Conservation (phyloP, 2,888 invertebrate genomes). For the Ernsta delagoae region DNA sequence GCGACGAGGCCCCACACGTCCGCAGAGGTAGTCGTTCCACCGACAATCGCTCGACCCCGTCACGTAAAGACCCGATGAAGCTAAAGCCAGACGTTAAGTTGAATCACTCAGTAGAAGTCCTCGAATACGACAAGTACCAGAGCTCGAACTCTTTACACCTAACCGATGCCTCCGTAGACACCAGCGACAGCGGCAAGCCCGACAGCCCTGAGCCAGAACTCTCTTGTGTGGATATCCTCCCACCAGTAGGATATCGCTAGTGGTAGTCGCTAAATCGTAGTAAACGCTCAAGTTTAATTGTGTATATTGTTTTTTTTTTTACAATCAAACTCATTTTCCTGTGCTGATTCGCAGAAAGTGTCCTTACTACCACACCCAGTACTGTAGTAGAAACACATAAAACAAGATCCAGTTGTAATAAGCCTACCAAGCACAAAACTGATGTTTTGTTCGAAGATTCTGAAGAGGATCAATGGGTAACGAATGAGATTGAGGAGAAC, state of each 20-base stretch:
- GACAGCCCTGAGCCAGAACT: constrained; percentile 77
- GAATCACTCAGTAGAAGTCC: constrained; percentile 48
- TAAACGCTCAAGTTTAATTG: constrained; percentile 44
- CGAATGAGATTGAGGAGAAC: constrained; percentile 65
- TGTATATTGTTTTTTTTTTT: constrained; percentile 41
- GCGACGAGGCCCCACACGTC: constrained; percentile 84
- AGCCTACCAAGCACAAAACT: constrained; percentile 49
- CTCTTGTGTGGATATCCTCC: constrained; percentile 73
- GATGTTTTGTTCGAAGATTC: constrained; percentile 49
- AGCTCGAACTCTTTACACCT: constrained; percentile 51
- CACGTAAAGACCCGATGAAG: constrained; percentile 48
- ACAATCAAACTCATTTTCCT: constrained; percentile 21
- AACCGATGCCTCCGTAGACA: constrained; percentile 74
- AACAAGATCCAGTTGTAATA: constrained; percentile 44
- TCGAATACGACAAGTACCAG: constrained; percentile 53
- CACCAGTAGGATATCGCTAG: constrained; percentile 79
- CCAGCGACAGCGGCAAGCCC: constrained; percentile 78
- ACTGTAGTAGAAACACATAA: constrained; percentile 45
- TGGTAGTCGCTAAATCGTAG: constrained; percentile 44
- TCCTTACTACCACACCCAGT: constrained; percentile 51
- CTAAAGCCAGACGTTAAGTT: constrained; percentile 26
- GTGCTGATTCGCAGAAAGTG: constrained; percentile 65
- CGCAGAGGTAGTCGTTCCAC: constrained; percentile 77
- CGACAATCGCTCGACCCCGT: constrained; percentile 49
- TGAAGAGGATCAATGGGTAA: constrained; percentile 52